These are phyloP conservation scores for Pseudococcus viburni DNA, from an alignment of 2,888 invertebrate species.

Conservation along the genomic window DNA sequence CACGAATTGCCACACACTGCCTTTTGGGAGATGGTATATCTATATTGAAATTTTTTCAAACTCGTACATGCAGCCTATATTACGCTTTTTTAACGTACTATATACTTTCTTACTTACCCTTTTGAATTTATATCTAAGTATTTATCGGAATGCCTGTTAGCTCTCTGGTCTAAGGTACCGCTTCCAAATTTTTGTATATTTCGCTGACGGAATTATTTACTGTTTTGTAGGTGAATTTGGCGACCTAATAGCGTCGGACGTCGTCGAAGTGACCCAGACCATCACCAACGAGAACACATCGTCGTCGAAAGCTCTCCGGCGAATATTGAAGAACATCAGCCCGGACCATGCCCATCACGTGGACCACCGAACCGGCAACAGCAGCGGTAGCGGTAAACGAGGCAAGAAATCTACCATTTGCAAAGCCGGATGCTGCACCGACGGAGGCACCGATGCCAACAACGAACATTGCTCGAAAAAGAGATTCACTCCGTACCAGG, in stretches of 20 bases:
- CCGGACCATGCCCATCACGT: neutral
- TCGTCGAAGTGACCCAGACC: constrained; percentile 4
- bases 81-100: constrained; percentile 52
- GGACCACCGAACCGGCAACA: no score
- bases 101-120: constrained; percentile 47
- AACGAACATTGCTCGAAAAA: constrained; percentile 56
- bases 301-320: neutral
- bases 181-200: neutral
- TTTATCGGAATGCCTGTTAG: constrained; percentile 37
- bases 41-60: constrained; percentile 5
- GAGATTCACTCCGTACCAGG: constrained; percentile 60
- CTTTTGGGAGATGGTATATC: constrained; percentile 23
- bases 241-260: neutral
- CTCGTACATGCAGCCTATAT: constrained; percentile 19
- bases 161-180: constrained; percentile 7
- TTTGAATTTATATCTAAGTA: neutral
- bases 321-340: constrained; percentile 29
- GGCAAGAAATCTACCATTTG: constrained; percentile 27
- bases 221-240: neutral
- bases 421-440: constrained; percentile 28
- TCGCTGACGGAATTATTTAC: neutral
- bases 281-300: constrained; percentile 19
- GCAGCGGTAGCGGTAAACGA: constrained; percentile 3
- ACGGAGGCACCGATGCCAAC: constrained; percentile 29
- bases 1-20: neutral